Evolutionary conservation across 2,888 invertebrate genomes (phyloP), one percentile per base, ranked within the genome.

Genomic region (Dynastes hyllus): DNA sequence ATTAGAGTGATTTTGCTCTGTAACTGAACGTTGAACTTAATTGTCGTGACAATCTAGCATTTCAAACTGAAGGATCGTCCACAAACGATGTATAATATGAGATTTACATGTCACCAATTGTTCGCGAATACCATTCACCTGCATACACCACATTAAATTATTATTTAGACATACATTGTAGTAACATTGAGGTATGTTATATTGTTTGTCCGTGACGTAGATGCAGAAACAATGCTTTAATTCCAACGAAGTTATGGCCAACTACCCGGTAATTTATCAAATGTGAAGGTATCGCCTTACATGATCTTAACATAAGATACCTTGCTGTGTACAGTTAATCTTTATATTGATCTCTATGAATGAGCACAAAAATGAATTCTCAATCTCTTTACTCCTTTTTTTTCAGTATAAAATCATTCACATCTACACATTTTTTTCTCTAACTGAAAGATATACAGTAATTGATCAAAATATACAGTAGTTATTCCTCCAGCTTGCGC

Each of bases 101-200:
- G 27, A 67, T 67, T 67, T 50, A 45, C 50, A 50, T 65, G 45
- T 67, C 50, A 27, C 50, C 45, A 50, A 67, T 67, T 67, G 67
- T 67, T 67, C 16, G 67, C 50, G 45, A 45, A 37, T 65, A 40
- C 45, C 50, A 67, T 67, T 51, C 50, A 67, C 51, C 50, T 27
- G 65, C 50, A 50, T 50, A 67, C 9, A 16, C 50, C 32, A 9
- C 22, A 22, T 6, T 8, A 67, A 50, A 67, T 50, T 67, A 45
- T 67, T 45, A 67, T 67, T 9, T 22, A 67, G 50, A 9, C 27
- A 67, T 50, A 27, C 22, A 32, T 45, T 13, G 27, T 67, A 50
- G 27, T 22, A 27, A 45, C 16, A 37, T n/a, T 16, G 8, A 8
- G 45, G 9, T 27, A 16, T 67, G 37, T 65, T 9, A 45, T 22